phyloP scores from a whole-genome alignment of 2,888 invertebrate species.

The Drosophila histrio region DNA sequence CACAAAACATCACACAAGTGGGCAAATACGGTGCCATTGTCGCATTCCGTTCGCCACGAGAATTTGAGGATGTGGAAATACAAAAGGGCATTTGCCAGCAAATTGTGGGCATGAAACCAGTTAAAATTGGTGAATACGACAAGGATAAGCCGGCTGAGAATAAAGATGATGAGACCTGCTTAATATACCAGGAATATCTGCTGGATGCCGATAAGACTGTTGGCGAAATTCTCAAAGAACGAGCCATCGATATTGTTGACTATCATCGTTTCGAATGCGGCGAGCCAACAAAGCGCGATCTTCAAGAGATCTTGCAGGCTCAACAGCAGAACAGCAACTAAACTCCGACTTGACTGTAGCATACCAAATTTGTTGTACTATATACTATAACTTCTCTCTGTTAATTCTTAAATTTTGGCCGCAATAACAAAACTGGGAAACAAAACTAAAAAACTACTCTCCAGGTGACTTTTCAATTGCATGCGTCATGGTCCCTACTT shows the following conservation, averaged over 20 bases:
- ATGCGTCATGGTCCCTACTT: slow-evolving; percentile 59
- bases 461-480: slow-evolving; percentile 29
- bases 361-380: slow-evolving; percentile 47
- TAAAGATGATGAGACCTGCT: slow-evolving; percentile 90
- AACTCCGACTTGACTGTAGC: slow-evolving; percentile 15
- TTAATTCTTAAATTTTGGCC: slow-evolving; percentile 29
- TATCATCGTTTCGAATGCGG: slow-evolving; percentile 96
- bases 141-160: slow-evolving; percentile 87
- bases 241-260: slow-evolving; percentile 89
- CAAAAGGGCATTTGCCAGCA: slow-evolving; percentile 95
- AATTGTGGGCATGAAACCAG: slow-evolving; percentile 94
- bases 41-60: slow-evolving; percentile 86
- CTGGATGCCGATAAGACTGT: slow-evolving; percentile 91
- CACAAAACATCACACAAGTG: slow-evolving; percentile 85
- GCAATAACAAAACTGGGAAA: slow-evolving; percentile 22
- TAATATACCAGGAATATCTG: slow-evolving; percentile 95
- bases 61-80: slow-evolving; percentile 84
- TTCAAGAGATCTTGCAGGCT: slow-evolving; percentile 68
- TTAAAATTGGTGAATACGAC: slow-evolving; percentile 88
- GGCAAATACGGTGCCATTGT: slow-evolving; percentile 95
- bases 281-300: slow-evolving; percentile 84
- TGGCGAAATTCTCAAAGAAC: slow-evolving; percentile 88
- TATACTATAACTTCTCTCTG: slow-evolving; percentile 25
- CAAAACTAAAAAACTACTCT: slow-evolving; percentile 26
- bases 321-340: slow-evolving; percentile 70